Evolutionary conservation across 2,113 vertebrate genomes (phyloP).

Genomic region (Amblyopsis rosae): DNA sequence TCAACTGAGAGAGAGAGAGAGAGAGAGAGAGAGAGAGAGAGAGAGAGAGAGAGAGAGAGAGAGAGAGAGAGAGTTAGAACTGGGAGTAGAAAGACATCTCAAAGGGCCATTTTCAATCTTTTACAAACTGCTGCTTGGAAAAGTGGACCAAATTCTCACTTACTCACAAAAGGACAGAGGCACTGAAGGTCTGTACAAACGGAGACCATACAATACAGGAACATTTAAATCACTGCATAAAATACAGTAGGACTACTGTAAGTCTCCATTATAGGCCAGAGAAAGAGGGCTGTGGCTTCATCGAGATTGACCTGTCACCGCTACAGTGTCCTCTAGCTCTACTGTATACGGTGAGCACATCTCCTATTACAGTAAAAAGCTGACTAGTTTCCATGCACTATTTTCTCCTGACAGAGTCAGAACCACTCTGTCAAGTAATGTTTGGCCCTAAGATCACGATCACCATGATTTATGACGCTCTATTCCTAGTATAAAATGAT

Average conservation of each 20-base stretch:
- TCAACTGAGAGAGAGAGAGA: no score
- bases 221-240: no score
- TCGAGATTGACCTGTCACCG: neutral
- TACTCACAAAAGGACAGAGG: no score
- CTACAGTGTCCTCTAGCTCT: neutral
- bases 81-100: no score
- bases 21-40: no score
- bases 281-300: neutral
- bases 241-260: no score
- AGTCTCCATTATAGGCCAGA: neutral
- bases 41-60: neutral
- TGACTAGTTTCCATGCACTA: slow-evolving; percentile 10
- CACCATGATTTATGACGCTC: slow-evolving; percentile 25
- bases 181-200: neutral
- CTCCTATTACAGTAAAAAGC: slow-evolving; percentile 8
- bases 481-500: neutral
- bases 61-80: neutral
- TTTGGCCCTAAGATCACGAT: slow-evolving; percentile 27
- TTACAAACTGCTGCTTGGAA: no score
- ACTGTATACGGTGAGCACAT: neutral
- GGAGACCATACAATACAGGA: neutral
- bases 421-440: slow-evolving; percentile 20
- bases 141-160: no score
- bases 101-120: no score
- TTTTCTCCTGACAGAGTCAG: slow-evolving; percentile 13